Evolutionary conservation across 2,888 invertebrate genomes (phyloP).

Genomic region (Azorinus chamasolen): DNA sequence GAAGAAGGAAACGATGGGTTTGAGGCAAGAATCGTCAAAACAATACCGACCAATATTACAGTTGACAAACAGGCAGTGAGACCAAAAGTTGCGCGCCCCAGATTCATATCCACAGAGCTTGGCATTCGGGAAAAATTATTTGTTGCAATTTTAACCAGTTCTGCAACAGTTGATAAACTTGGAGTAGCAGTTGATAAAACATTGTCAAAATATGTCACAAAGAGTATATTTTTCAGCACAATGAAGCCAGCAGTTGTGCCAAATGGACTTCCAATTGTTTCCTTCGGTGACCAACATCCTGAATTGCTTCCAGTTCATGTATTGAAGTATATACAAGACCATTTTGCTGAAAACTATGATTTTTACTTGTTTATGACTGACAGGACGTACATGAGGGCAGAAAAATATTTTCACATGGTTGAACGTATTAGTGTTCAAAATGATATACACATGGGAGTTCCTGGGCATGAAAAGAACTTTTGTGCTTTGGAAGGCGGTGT

Average conservation of each 20-base stretch:
- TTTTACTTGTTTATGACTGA: constrained; percentile 97
- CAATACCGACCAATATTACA: constrained; percentile 42
- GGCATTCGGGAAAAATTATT: constrained; percentile 96
- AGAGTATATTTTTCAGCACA: constrained; percentile 92
- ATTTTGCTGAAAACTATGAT: constrained; percentile 95
- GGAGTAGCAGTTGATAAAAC: constrained; percentile 96
- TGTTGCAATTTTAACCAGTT: constrained; percentile 92
- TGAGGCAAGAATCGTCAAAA: constrained; percentile 74
- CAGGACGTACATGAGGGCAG: constrained; percentile 93
- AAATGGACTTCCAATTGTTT: constrained; percentile 89
- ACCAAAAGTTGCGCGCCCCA: constrained; percentile 88
- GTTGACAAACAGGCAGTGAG: constrained; percentile 54
- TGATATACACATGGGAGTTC: constrained; percentile 93
- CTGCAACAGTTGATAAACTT: constrained; percentile 88
- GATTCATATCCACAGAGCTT: constrained; percentile 98
- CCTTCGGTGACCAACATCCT: constrained; percentile 93
- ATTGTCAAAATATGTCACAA: constrained; percentile 93
- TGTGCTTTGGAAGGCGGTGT: constrained; percentile 92
- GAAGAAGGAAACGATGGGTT: constrained; percentile 70
- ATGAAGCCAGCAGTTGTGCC: constrained; percentile 65
- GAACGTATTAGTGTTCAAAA: constrained; percentile 93
- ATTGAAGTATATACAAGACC: constrained; percentile 95
- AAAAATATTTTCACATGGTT: constrained; percentile 91
- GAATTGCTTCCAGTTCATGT: constrained; percentile 94
- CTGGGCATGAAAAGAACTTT: constrained; percentile 81